These are phyloP conservation scores for Fulica atra DNA, from an alignment of 2,113 vertebrate genomes.

Conservation along the genomic window DNA sequence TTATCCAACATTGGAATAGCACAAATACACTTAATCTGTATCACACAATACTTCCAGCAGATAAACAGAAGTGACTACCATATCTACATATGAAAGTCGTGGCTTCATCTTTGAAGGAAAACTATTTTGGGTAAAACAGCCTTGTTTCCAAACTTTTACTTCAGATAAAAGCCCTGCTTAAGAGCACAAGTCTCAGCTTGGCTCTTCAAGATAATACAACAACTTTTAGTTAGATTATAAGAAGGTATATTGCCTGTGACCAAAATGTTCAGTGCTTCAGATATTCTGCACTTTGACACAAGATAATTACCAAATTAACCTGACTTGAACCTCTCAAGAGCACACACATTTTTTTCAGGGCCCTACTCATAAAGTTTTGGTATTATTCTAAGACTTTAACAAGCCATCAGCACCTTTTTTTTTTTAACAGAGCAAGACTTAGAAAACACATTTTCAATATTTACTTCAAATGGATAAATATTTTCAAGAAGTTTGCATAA, in stretches of 20 bases:
- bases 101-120: neutral
- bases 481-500: neutral
- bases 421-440: neutral
- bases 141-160: neutral
- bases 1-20: neutral
- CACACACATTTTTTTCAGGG: neutral
- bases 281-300: neutral
- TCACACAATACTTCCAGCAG: rapidly evolving
- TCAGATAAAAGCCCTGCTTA: neutral
- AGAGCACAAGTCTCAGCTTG: neutral
- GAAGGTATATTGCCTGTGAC: neutral
- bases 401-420: neutral
- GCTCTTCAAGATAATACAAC: neutral
- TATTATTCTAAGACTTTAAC: neutral
- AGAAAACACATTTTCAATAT: neutral
- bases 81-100: neutral
- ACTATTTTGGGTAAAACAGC: neutral
- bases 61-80: neutral
- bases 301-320: neutral
- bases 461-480: neutral
- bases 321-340: neutral
- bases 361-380: neutral
- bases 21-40: neutral
- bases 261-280: neutral
- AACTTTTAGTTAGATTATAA: neutral